A percentile compares a stretch with the other conserved stretches of the same genome.
These are phyloP conservation scores for Hylomyscus alleni DNA, from an alignment of 2,797 vertebrate genomes.

Conservation along the genomic window DNA sequence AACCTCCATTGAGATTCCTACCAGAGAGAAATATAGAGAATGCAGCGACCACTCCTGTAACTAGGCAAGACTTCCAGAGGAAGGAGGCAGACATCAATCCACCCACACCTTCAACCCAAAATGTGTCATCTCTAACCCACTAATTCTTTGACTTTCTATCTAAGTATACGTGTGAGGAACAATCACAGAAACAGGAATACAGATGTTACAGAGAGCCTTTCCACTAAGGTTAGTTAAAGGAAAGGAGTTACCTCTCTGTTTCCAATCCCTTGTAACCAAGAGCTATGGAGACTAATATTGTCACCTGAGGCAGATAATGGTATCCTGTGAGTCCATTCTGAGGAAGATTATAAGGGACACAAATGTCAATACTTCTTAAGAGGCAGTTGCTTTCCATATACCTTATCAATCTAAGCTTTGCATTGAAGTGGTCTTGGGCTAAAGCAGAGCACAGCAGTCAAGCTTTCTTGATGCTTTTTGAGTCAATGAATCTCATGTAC, in stretches of 20 bases:
- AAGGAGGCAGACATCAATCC: not conserved
- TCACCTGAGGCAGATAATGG: not conserved
- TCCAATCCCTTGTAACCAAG: not conserved
- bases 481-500: not conserved
- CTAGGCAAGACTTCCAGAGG: not conserved
- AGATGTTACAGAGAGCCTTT: not conserved
- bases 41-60: not conserved
- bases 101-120: not conserved
- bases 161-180: not conserved
- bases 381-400: not conserved
- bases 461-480: not conserved
- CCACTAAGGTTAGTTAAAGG: not conserved
- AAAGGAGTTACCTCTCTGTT: not conserved
- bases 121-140: not conserved
- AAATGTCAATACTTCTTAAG: not conserved
- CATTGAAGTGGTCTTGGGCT: not conserved
- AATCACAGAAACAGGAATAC: constrained; percentile 5
- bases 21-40: not conserved
- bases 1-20: not conserved
- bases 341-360: not conserved
- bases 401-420: not conserved
- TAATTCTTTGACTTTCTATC: not conserved
- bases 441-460: not conserved
- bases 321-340: not conserved
- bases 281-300: not conserved